These are phyloP conservation scores for Drosophila punjabiensis DNA, from an alignment of 1,140 invertebrate species.

Conservation along the genomic window DNA sequence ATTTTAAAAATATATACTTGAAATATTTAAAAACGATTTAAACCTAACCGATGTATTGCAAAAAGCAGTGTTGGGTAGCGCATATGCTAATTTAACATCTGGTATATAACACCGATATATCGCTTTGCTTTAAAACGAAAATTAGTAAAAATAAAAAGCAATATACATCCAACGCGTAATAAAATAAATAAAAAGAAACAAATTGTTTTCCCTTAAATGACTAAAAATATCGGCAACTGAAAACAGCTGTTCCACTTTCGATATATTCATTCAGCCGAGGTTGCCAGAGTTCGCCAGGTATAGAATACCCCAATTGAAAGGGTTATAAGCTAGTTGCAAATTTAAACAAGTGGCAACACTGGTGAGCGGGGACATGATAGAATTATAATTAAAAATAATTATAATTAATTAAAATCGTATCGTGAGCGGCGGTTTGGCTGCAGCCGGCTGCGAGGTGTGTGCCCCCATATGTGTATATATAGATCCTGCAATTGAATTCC, in stretches of 20 bases:
- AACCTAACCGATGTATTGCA: neutral
- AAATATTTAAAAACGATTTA: neutral
- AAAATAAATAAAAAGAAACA: too few relatives aligned
- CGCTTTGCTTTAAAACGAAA: neutral
- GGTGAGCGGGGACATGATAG: conserved; percentile 9
- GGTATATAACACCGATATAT: neutral
- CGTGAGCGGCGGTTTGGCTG: conserved; percentile 34
- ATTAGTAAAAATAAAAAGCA: too few relatives aligned
- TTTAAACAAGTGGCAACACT: neutral
- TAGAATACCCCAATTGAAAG: neutral
- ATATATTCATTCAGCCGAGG: too few relatives aligned
- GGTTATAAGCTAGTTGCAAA: neutral
- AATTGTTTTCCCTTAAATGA: too few relatives aligned
- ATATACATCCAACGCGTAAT: too few relatives aligned
- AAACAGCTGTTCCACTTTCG: too few relatives aligned
- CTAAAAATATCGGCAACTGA: neutral
- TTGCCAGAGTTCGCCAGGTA: too few relatives aligned
- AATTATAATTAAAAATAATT: conserved; percentile 11
- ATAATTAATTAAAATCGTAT: conserved; percentile 8
- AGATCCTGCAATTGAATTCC: neutral
- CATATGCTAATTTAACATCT: neutral
- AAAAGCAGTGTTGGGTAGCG: conserved; percentile 12
- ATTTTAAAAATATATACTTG: neutral
- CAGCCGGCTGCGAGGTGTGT: conserved; percentile 38
- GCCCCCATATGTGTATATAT: conserved; percentile 20